Base-by-base conservation (phyloP, 2,888 invertebrate species). In the Phasia obesa region DNA sequence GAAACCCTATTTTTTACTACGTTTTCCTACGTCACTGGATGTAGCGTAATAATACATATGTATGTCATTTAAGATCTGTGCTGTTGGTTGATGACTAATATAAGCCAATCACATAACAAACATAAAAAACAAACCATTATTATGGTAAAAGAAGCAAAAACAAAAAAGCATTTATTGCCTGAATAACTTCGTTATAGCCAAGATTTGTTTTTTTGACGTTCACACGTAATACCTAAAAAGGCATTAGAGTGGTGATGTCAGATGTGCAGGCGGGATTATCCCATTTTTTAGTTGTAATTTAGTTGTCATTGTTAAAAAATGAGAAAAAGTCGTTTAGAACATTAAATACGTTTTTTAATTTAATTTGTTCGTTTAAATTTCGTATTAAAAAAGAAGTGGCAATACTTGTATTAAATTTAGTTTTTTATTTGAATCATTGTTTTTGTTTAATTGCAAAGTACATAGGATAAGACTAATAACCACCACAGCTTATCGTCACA, bases 101-200 rank as follows among this genome's bases (percentile, higher is more conserved):
- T 53, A 65, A 49, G 19, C 23, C 57, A 57, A 65, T 59, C 65
- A 76, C 67, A 67, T 75, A 76, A 59, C 67, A 59, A 57, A 67
- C 35, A 17, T 64, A 38, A 75, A 74, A 62, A 65, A 49, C 57
- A 65, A 62, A 17, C 21, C 67, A 67, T 42, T 59, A 75, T 75
- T 38, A 67, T 76, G 67, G 59, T 9, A 75, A 65, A 62, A 27
- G 49, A 23, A 67, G 6, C 2, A 7, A 38, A 5, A 19, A 47
- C 1, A 44, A 47, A 19, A 4, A 73, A 73, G 5, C 42, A 17
- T 23, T 25, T 60, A 19, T 9, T 23, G 47, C 62, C 21, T 64
- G 25, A 73, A 19, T 62, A 19, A 73, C 17, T 62, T 21, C 15
- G n/a, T n/a, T 44, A 1, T 11, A 57, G 31, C 13, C 19, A 44